Percentiles rank a stretch among this genome's conserved stretches.
Conservation (phyloP, 2,888 invertebrate species). For the Arrhopalites spinosus region DNA sequence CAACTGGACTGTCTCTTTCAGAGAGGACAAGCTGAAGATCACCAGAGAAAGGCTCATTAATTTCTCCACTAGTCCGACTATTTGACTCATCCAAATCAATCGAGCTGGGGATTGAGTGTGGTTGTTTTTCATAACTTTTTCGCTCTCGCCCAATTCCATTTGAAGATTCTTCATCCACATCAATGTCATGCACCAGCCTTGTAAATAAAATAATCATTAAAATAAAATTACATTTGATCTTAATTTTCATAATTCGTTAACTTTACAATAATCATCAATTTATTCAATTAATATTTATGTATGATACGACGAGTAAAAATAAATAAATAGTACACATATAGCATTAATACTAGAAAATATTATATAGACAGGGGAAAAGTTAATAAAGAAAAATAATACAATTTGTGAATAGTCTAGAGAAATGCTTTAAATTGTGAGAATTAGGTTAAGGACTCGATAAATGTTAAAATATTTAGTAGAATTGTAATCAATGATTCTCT, state of each 20-base stretch:
- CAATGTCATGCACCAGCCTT: constrained; percentile 83
- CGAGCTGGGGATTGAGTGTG: neutral
- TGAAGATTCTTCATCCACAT: constrained; percentile 65
- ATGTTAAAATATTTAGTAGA: constrained; percentile 1
- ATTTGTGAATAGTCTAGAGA: neutral
- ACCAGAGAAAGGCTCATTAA: constrained; percentile 54
- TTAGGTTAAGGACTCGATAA: neutral
- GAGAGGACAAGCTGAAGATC: constrained; percentile 52
- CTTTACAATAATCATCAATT: neutral
- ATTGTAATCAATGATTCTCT: neutral
- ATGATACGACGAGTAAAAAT: neutral
- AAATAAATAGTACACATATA: neutral
- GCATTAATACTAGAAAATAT: too few relatives aligned
- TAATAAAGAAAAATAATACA: neutral
- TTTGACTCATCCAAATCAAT: constrained; percentile 15
- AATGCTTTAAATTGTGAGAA: neutral
- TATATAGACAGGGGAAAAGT: too few relatives aligned
- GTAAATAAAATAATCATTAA: neutral
- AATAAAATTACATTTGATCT: neutral
- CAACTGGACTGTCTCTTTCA: constrained; percentile 52
- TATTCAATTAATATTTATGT: constrained; percentile 1
- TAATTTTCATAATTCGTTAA: neutral
- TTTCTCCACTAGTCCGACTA: constrained; percentile 25
- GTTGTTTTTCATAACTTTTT: neutral
- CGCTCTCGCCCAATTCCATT: neutral